A percentile compares a stretch with the other conserved stretches of the same genome.
Conservation (phyloP, 2,888 invertebrate genomes). For the Ennomos fuscantarius region DNA sequence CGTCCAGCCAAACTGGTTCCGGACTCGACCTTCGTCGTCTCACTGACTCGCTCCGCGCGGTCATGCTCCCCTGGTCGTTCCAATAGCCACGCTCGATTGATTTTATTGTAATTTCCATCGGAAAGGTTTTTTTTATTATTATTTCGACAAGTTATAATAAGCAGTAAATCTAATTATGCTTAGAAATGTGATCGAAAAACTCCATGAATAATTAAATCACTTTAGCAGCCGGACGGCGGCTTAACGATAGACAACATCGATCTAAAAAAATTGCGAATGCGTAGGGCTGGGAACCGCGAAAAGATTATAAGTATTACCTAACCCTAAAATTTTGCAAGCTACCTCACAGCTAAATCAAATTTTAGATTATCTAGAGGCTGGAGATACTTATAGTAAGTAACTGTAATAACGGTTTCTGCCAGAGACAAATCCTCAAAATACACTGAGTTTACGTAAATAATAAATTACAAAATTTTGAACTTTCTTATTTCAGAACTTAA, state of each 20-base stretch:
- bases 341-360: conserved; percentile 21
- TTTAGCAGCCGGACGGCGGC: conserved; percentile 1
- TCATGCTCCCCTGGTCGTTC: conserved; percentile 72
- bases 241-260: conserved; percentile 2
- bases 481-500: conserved; percentile 42
- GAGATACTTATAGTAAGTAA: conserved; percentile 7
- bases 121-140: conserved; percentile 32
- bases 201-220: conserved; percentile 16
- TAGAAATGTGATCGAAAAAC: conserved; percentile 9
- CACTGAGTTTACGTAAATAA: conserved; percentile 37
- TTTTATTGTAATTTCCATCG: conserved; percentile 56
- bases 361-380: conserved; percentile 19
- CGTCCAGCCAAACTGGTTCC: conserved; percentile 80
- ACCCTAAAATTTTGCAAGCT: conserved; percentile 20
- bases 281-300: neutral
- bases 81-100: conserved; percentile 72
- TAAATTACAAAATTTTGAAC: conserved; percentile 40
- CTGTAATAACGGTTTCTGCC: conserved; percentile 23
- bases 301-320: conserved; percentile 14
- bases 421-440: conserved; percentile 33
- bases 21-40: conserved; percentile 72
- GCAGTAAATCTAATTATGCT: conserved; percentile 20
- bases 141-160: conserved; percentile 21
- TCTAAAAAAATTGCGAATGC: conserved; percentile 4
- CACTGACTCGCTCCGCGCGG: conserved; percentile 63